Percentiles rank a stretch among this genome's conserved stretches.
phyloP scores from a whole-genome alignment of 2,888 invertebrate species.

The Leptopilina syphax region DNA sequence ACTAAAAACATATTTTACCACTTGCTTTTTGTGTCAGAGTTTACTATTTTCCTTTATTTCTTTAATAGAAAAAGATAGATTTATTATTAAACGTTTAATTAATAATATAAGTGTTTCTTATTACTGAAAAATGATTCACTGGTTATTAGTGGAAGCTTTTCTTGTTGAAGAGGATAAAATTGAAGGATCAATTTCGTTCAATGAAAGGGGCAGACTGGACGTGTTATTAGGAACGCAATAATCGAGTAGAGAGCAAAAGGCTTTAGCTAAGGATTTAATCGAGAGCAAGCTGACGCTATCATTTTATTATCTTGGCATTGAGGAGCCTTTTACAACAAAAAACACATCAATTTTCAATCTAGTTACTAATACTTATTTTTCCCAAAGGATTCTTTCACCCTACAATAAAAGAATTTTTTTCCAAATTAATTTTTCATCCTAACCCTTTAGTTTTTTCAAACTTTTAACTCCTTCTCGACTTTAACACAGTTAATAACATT shows the following conservation, averaged over 20 bases:
- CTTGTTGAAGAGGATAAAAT: conserved; percentile 10
- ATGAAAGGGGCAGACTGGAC: conserved; percentile 24
- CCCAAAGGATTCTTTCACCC: not conserved
- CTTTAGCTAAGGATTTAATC: conserved; percentile 36
- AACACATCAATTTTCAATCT: not conserved
- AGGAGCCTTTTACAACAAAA: conserved; percentile 17
- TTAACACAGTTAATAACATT: no score
- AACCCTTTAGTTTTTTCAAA: no score
- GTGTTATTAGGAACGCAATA: conserved; percentile 38
- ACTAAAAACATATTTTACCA: no score
- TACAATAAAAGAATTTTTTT: no score
- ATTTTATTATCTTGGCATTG: conserved; percentile 31
- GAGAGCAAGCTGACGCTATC: conserved; percentile 39
- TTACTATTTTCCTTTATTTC: no score
- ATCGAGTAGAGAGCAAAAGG: conserved; percentile 29
- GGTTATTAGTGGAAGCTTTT: conserved; percentile 11
- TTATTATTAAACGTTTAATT: no score
- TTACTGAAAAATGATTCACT: not conserved
- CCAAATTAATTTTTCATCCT: no score
- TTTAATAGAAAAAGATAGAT: no score
- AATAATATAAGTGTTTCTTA: no score
- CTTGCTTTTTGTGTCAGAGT: no score
- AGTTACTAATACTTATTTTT: not conserved
- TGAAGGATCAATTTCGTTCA: conserved; percentile 30
- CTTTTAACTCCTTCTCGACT: no score